phyloP scores from a whole-genome alignment of 2,797 vertebrate genomes.

The Onychomys torridus region DNA sequence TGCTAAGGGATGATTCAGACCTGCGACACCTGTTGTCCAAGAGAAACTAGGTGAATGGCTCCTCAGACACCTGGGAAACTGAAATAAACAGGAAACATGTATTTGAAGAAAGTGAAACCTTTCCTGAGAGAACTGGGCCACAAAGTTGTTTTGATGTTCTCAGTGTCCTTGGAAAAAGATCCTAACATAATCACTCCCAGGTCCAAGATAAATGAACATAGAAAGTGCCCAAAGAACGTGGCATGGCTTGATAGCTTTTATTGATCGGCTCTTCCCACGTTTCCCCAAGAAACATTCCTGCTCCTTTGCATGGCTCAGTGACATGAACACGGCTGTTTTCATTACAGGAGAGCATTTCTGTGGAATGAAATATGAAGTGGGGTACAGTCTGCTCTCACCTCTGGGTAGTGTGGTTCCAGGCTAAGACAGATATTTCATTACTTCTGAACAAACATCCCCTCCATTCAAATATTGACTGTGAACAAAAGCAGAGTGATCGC shows the following conservation, averaged over 20 bases:
- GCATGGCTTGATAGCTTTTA: not conserved
- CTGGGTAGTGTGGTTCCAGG: not conserved
- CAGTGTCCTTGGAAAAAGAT: slow-evolving; percentile 61
- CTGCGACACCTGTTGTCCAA: not conserved
- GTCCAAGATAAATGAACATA: slow-evolving; percentile 49
- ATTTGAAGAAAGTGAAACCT: slow-evolving; percentile 34
- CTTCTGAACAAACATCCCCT: slow-evolving; percentile 74
- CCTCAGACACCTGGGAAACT: not conserved
- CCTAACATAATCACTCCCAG: slow-evolving; percentile 38
- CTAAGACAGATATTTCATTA: slow-evolving; percentile 57
- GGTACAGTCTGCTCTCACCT: slow-evolving; percentile 49
- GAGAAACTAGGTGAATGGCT: not conserved
- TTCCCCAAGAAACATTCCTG: slow-evolving; percentile 32
- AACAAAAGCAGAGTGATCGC: slow-evolving; percentile 11
- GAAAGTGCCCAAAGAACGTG: not conserved
- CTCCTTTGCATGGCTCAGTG: not conserved
- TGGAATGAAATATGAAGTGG: slow-evolving; percentile 48
- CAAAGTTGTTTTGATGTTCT: slow-evolving; percentile 58
- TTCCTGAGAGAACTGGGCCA: not conserved
- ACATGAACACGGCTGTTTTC: not conserved
- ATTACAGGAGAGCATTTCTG: slow-evolving; percentile 66
- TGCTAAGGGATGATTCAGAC: not conserved
- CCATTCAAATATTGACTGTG: slow-evolving; percentile 70
- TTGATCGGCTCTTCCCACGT: slow-evolving; percentile 51
- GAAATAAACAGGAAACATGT: not conserved